phyloP scores from a whole-genome alignment of 2,797 vertebrate species.

The Clangula hyemalis region DNA sequence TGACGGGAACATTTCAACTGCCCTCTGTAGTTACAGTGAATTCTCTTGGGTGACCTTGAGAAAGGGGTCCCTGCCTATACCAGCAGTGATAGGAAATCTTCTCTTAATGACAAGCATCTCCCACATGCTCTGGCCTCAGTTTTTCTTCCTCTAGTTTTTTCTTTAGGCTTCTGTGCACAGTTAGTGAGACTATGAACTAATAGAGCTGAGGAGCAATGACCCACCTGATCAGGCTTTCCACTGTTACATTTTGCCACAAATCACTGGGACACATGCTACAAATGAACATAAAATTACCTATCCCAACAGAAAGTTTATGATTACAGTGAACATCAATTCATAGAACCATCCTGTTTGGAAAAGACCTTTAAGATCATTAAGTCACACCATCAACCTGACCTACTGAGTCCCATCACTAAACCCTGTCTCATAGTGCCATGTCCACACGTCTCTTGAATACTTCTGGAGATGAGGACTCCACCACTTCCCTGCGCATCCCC shows the following conservation, averaged over 20 bases:
- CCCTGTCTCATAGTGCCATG: neutral
- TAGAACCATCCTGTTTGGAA: neutral
- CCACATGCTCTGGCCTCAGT: fast-evolving
- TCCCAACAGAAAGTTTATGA: neutral
- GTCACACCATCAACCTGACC: neutral
- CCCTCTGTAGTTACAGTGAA: neutral
- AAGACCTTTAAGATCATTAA: neutral
- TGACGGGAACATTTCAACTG: neutral
- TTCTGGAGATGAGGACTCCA: no score
- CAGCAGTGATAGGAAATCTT: neutral
- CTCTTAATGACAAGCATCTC: neutral
- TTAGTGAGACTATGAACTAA: neutral
- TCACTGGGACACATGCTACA: neutral
- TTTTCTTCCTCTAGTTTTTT: neutral
- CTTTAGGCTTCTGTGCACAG: neutral
- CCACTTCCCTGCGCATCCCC: no score
- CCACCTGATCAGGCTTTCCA: neutral
- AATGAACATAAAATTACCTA: neutral
- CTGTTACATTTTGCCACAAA: neutral
- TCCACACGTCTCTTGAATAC: no score
- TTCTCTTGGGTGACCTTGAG: neutral
- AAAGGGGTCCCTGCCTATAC: neutral
- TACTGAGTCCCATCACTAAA: neutral
- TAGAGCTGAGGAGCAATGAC: neutral
- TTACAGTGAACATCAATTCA: neutral